Conservation (phyloP, 2,888 invertebrate genomes). For the Salticus scenicus region DNA sequence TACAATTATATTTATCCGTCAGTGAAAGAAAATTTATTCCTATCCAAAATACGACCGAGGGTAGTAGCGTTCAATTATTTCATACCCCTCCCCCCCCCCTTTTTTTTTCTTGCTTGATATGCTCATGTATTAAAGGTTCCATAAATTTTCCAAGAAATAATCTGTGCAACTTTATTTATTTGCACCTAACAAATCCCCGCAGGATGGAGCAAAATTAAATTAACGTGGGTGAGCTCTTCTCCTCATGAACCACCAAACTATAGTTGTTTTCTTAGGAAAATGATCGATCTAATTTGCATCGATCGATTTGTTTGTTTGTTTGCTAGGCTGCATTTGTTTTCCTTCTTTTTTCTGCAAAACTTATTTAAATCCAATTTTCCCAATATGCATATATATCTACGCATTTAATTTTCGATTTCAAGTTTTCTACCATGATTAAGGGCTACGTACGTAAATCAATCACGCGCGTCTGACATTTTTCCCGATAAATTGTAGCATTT, state of each 20-base stretch:
- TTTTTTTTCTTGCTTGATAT: conserved; percentile 9
- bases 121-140: conserved; percentile 7
- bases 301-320: conserved; percentile 53
- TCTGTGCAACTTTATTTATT: conserved; percentile 32
- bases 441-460: conserved; percentile 45
- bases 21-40: neutral
- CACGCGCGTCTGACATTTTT: conserved; percentile 49
- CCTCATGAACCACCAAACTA: neutral
- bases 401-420: conserved; percentile 64
- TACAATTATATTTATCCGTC: too few relatives aligned
- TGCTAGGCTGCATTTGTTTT: conserved; percentile 28
- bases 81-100: neutral
- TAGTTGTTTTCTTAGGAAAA: neutral
- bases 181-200: conserved; percentile 19
- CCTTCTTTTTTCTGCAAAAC: conserved; percentile 21
- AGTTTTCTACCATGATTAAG: conserved; percentile 51
- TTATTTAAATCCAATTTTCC: conserved; percentile 47
- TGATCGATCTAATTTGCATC: conserved; percentile 50
- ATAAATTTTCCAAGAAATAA: conserved; percentile 36
- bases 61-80: neutral
- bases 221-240: conserved; percentile 12
- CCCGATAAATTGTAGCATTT: conserved; percentile 63
- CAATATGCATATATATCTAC: conserved; percentile 39
- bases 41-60: neutral
- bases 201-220: conserved; percentile 30